Conservation (phyloP, 2,797 vertebrate genomes). For the Eremophila alpestris region DNA sequence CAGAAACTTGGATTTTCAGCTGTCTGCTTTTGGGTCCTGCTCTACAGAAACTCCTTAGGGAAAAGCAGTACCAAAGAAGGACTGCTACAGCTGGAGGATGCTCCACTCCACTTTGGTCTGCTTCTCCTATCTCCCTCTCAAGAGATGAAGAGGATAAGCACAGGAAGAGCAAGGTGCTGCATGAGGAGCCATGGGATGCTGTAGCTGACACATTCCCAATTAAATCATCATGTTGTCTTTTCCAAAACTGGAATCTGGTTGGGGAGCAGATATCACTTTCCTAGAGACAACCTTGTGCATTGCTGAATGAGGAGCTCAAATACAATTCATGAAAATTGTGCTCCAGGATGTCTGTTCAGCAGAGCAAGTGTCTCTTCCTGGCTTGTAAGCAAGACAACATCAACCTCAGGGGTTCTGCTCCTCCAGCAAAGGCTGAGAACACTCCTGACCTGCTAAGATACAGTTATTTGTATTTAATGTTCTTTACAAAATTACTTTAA, state of each 20-base stretch:
- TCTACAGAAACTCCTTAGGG: not conserved
- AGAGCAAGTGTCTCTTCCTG: not conserved
- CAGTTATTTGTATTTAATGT: slow-evolving; percentile 36
- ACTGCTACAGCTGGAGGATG: not conserved
- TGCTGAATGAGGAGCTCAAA: not conserved
- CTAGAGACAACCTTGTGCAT: accelerated
- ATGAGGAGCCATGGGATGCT: not conserved
- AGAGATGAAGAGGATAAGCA: not conserved
- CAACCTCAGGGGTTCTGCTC: not conserved
- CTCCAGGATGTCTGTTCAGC: not conserved
- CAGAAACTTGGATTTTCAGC: not conserved
- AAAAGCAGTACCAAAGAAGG: not conserved
- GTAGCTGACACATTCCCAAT: not conserved
- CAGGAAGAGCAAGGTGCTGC: not conserved
- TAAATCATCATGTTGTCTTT: not conserved
- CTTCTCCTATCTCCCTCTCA: not conserved
- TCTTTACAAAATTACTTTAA: slow-evolving; percentile 37
- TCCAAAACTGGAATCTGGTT: not conserved
- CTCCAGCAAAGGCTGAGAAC: not conserved
- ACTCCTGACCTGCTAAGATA: not conserved
- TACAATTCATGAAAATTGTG: not conserved
- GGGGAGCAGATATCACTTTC: not conserved
- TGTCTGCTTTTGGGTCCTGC: not conserved
- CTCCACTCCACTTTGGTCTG: not conserved
- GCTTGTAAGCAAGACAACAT: not conserved